Conservation (phyloP, 1,140 invertebrate genomes). For the Philotrypesis tridentata region DNA sequence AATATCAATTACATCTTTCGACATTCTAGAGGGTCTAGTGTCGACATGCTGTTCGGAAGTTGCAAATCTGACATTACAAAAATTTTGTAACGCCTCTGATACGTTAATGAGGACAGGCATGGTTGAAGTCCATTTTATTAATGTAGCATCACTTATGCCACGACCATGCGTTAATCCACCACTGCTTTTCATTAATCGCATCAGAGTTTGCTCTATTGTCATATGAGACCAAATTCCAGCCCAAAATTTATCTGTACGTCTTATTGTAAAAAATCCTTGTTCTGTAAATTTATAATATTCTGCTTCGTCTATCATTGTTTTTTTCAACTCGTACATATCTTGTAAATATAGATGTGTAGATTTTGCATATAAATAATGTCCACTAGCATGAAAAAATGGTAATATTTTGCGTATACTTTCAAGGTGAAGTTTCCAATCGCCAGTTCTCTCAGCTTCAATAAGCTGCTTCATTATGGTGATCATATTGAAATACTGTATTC, state of each 20-base stretch:
- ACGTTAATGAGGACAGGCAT: constrained; percentile 18
- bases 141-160: constrained; percentile 51
- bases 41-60: constrained; percentile 53
- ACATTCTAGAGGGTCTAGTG: neutral
- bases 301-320: constrained; percentile 51
- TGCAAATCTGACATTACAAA: constrained; percentile 36
- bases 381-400: constrained; percentile 52
- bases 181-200: constrained; percentile 57
- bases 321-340: constrained; percentile 60
- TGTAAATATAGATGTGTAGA: constrained; percentile 37
- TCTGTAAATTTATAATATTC: constrained; percentile 60
- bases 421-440: constrained; percentile 48
- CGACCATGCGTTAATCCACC: constrained; percentile 60
- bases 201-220: constrained; percentile 53
- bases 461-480: constrained; percentile 41
- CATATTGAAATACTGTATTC: constrained; percentile 47
- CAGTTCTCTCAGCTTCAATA: constrained; percentile 49
- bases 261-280: constrained; percentile 59
- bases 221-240: constrained; percentile 61
- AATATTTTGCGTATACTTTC: constrained; percentile 54
- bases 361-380: constrained; percentile 50
- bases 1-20: constrained; percentile 2
- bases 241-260: constrained; percentile 58
- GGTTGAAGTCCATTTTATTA: constrained; percentile 50
- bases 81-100: constrained; percentile 48